Base-by-base conservation (phyloP, 2,113 vertebrate genomes). In the Stigmatopora argus region DNA sequence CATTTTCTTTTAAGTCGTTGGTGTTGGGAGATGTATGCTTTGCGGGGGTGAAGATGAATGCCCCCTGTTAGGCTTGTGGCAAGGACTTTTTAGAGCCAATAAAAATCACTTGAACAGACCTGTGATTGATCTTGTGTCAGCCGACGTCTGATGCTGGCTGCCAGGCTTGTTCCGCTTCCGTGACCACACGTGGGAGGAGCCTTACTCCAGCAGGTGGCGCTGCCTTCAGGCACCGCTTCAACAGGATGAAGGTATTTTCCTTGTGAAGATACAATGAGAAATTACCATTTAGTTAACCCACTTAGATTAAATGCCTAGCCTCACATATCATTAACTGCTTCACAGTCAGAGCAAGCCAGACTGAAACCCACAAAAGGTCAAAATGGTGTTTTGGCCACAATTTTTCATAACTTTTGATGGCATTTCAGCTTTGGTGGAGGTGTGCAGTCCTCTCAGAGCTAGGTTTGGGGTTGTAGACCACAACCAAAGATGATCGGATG, bases 1-100 rank as follows among this genome's bases (percentile, higher is more conserved):
- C 84, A 80, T 79, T 72, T 62, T 87, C 85, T 79, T 81, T 87
- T 75, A 86, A 74, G 82, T 70, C 70, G n/a, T 66, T 65, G 47
- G 64, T 64, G 1, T 51, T 65, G 72, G 70, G 66, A 71, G 62
- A 75, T 77, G 78, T 70, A 78, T 78, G 77, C 75, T 78, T 81
- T 79, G 77, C 68, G 44, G 34, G 67, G 68, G 69, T 19, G 67
- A 73, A 74, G 75, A 82, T 73, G 74, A 79, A 83, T 74, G 74
- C 55, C 13, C 74, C 65, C 69, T 57, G 70, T 78, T 78, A 74
- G 53, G 71, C 80, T 80, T 15, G 63, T 69, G 85, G 85, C 80
- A 62, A 78, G 68, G 69, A 76, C 73, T 64, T 81, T 85, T 83
- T 75, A 78, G 67, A 78, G 35, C 71, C 77, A 66, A 83, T 81